Base-by-base conservation (phyloP, 2,797 vertebrate genomes). In the Macropodus opercularis region DNA sequence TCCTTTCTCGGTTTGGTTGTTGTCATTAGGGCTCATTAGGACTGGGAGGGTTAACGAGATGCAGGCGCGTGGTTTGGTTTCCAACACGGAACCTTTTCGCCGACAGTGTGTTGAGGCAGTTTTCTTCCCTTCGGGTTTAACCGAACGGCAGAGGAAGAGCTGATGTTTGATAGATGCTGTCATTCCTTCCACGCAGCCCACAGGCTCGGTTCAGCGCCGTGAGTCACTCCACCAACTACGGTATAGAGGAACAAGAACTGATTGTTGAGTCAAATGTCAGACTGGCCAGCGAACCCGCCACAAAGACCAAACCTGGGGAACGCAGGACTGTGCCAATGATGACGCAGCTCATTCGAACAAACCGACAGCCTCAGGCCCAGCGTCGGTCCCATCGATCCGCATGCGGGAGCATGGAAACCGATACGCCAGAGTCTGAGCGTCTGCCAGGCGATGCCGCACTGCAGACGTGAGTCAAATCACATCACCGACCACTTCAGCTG, bases 131-230 rank as follows among this genome's bases (percentile, higher is more conserved):
- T 4, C 52, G 17, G 23, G 11, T 39, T 29, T 17, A 34, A 13
- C 7, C 39, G 10, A 47, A 36, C 50, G 56, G 31, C 9, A 8
- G 48, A 29, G 64, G 63, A 63, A 26, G 46, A 71, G 22, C 57
- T 43, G 65, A 66, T 68, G 72, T 51, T 17, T 40, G 57, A 74
- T 21, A 3, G 34, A 58, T 22, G 40, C 38, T 8, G 43, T 77
- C 86, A 85, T 83, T 90, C 79, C 80, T 90, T 87, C 88, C 85
- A 89, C 46, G 71, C 77, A 22, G 60, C 79, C 85, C 84, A 81
- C 86, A 56, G 72, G 8, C 60, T 69, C 40, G 13, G 62, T 39
- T 60, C 66, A 56, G 51, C 0, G 22, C 69, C 31, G 47, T 81
- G 84, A 89, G 65, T 86, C 87, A 84, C 75, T 62, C 80, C 69